Conservation (phyloP, 2,888 invertebrate genomes). For the Flexamia atlantica region DNA sequence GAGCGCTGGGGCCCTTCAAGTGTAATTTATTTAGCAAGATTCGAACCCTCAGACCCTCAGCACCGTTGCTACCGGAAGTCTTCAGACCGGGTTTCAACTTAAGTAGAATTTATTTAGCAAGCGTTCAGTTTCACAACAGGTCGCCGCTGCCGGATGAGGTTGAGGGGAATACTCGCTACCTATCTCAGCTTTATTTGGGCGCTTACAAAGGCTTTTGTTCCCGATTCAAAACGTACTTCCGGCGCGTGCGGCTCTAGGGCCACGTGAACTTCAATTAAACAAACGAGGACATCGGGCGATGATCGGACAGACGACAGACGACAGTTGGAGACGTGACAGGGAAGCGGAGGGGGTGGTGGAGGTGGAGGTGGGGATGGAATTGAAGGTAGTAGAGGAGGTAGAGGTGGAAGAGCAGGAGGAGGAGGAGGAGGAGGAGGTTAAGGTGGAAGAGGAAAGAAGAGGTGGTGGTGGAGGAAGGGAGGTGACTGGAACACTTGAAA, state of each 20-base stretch:
- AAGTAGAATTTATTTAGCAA: constrained; percentile 58
- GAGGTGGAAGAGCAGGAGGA: too few species aligned
- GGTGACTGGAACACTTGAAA: too few species aligned
- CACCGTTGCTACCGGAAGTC: constrained; percentile 34
- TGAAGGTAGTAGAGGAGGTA: too few species aligned
- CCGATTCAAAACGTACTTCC: constrained; percentile 47
- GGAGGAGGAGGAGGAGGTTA: too few species aligned
- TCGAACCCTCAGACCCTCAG: too few species aligned
- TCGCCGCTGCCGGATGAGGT: background rate
- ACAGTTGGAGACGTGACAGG: constrained; percentile 10
- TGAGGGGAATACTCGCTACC: constrained; percentile 42
- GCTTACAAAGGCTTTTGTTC: constrained; percentile 53
- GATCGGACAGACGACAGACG: background rate
- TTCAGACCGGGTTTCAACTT: constrained; percentile 53
- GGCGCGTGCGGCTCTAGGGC: constrained; percentile 47
- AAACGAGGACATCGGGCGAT: constrained; percentile 7
- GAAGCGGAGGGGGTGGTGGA: background rate
- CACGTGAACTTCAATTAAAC: constrained; percentile 38
- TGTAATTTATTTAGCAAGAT: too few species aligned
- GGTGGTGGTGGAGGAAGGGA: too few species aligned
- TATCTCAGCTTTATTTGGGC: constrained; percentile 49
- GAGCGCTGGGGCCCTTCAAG: too few species aligned
- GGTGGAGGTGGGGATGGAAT: background rate
- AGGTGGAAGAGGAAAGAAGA: too few species aligned
- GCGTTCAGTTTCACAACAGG: constrained; percentile 45